phyloP scores from a whole-genome alignment of 2,888 invertebrate species.

The Laothoe populi region DNA sequence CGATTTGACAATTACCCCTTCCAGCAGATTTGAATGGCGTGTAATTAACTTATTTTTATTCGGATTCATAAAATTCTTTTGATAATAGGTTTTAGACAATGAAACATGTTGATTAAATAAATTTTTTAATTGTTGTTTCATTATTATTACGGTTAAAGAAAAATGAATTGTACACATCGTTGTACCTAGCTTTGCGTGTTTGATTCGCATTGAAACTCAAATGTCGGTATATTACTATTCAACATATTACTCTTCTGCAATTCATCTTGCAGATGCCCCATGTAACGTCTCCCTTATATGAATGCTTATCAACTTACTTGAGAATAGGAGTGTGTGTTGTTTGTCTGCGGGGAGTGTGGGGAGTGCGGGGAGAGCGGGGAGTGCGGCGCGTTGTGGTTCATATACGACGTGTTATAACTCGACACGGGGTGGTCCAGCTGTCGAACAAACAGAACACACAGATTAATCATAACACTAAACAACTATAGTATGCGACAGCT shows the following conservation, averaged over 20 bases:
- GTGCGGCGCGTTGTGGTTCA: slow-evolving; percentile 78
- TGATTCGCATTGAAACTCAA: too few species aligned
- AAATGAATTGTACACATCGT: too few species aligned
- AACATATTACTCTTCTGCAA: not conserved
- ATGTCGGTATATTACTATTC: slow-evolving; percentile 19
- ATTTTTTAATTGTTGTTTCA: too few species aligned
- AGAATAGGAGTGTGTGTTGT: slow-evolving; percentile 76
- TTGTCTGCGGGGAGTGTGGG: slow-evolving; percentile 75
- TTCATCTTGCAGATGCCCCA: not conserved
- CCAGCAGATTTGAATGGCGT: too few species aligned
- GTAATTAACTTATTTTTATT: too few species aligned
- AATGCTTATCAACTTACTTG: slow-evolving; percentile 55
- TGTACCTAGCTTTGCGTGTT: too few species aligned
- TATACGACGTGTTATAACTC: slow-evolving; percentile 73
- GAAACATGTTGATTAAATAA: too few species aligned
- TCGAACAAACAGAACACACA: slow-evolving; percentile 36
- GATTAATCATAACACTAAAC: not conserved
- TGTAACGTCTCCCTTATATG: not conserved
- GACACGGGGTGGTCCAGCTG: slow-evolving; percentile 77
- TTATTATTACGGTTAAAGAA: too few species aligned
- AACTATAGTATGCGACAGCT: too few species aligned
- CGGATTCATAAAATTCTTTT: too few species aligned
- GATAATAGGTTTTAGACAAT: too few species aligned
- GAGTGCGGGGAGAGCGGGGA: slow-evolving; percentile 77
- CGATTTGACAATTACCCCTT: too few species aligned